Percentiles rank a stretch among this genome's conserved stretches.
Evolutionary conservation across 53 echinoderm and acorn worm species (phyloP).

Genomic region (Echinarachnius parma): DNA sequence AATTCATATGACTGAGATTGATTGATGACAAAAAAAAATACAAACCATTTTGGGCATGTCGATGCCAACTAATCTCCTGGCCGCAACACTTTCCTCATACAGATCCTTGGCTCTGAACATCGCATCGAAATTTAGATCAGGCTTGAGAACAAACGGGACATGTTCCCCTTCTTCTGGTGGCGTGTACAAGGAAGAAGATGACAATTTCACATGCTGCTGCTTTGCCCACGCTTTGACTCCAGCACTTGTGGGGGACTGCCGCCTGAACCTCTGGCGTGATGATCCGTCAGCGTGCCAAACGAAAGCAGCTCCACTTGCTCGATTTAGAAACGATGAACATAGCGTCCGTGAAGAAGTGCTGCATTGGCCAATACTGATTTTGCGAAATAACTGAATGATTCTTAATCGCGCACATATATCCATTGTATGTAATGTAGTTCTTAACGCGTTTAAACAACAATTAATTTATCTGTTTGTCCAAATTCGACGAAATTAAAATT

Average conservation of each 20-base stretch:
- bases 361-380: neutral
- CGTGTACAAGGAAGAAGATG: slow-evolving; percentile 62
- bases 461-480: too few species aligned
- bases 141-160: slow-evolving; percentile 70
- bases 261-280: slow-evolving; percentile 8
- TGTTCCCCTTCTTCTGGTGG: slow-evolving; percentile 59
- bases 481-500: too few species aligned
- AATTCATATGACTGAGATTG: too few species aligned
- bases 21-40: too few species aligned
- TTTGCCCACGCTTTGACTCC: neutral
- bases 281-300: neutral
- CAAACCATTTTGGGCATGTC: slow-evolving; percentile 56
- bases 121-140: slow-evolving; percentile 65
- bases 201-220: neutral
- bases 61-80: slow-evolving; percentile 39
- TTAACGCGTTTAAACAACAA: too few species aligned
- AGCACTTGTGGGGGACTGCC: neutral
- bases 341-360: neutral
- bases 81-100: slow-evolving; percentile 35
- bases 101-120: slow-evolving; percentile 23
- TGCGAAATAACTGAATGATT: neutral
- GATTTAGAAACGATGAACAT: neutral
- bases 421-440: neutral
- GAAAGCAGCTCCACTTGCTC: neutral
- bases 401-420: neutral